phyloP scores from a whole-genome alignment of 2,797 vertebrate genomes.

The Rhynchonycteris naso region DNA sequence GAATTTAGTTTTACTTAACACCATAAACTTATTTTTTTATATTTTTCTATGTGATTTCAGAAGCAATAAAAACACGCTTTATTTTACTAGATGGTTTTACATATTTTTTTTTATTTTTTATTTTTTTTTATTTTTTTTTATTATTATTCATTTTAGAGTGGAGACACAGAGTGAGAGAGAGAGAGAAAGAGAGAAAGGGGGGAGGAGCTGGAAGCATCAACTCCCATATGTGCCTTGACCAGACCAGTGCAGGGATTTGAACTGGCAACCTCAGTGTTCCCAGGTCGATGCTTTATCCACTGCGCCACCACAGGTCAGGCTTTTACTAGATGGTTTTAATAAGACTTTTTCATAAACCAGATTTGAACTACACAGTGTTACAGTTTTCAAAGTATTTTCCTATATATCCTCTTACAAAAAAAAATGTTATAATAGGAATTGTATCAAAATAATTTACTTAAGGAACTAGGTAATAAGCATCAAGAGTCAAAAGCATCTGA shows the following conservation, averaged over 20 bases:
- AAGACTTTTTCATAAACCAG: constrained; percentile 27
- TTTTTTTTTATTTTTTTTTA: too few relatives aligned
- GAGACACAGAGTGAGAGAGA: too few relatives aligned
- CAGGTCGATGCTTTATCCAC: too few relatives aligned
- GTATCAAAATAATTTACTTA: constrained; percentile 37
- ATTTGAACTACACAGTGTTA: constrained; percentile 40
- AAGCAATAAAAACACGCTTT: constrained; percentile 48
- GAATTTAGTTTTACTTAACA: constrained; percentile 25
- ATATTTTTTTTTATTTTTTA: too few relatives aligned
- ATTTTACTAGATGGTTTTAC: constrained; percentile 35
- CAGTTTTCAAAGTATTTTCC: not conserved
- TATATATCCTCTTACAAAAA: not conserved
- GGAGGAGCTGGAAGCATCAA: too few relatives aligned
- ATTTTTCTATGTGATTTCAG: constrained; percentile 35
- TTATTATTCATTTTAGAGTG: too few relatives aligned
- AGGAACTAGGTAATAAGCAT: not conserved
- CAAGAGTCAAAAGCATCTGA: not conserved
- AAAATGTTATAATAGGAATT: not conserved
- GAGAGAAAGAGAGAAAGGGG: too few relatives aligned
- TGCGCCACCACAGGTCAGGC: too few relatives aligned
- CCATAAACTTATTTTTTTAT: not conserved
- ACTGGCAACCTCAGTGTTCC: too few relatives aligned
- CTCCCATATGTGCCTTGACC: too few relatives aligned
- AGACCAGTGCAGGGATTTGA: too few relatives aligned
- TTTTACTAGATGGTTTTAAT: constrained; percentile 25